Percentiles rank a stretch among this genome's conserved stretches.
Conservation (phyloP, 2,797 vertebrate genomes). For the Danio tinwini region DNA sequence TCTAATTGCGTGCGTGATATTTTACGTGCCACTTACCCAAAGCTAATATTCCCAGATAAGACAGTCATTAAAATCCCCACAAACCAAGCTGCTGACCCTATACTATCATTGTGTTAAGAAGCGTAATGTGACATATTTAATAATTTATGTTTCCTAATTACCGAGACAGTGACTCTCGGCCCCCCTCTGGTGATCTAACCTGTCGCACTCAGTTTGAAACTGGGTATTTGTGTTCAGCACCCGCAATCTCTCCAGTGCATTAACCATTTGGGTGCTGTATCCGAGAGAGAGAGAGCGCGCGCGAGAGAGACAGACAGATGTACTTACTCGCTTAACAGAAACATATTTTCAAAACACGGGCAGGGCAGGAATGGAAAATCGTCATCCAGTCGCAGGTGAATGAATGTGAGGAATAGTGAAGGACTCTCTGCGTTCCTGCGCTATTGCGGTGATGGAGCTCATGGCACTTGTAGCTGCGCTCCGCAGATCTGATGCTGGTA, state of each 20-base stretch:
- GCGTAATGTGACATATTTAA: slow-evolving; percentile 34
- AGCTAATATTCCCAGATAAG: slow-evolving; percentile 9
- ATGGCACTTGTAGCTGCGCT: slow-evolving; percentile 55
- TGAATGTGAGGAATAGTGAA: slow-evolving; percentile 18
- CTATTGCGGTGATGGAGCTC: slow-evolving; percentile 41
- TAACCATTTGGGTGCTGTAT: slow-evolving; percentile 24
- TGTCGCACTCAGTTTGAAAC: slow-evolving; percentile 51
- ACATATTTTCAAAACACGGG: slow-evolving; percentile 3
- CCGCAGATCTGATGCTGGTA: slow-evolving; percentile 31
- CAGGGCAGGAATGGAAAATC: slow-evolving; percentile 39
- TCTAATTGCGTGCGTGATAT: neutral
- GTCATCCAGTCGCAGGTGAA: slow-evolving; percentile 45
- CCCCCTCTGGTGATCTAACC: slow-evolving; percentile 56
- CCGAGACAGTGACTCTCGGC: slow-evolving; percentile 30
- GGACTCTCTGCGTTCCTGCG: slow-evolving; percentile 39
- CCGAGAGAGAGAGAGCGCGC: slow-evolving; percentile 14
- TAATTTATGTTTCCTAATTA: slow-evolving; percentile 53
- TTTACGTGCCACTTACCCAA: neutral
- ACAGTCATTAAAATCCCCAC: neutral
- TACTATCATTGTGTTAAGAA: neutral
- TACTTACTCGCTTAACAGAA: slow-evolving; percentile 17
- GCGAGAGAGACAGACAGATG: slow-evolving; percentile 15
- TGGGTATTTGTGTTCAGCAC: slow-evolving; percentile 31
- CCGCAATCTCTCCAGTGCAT: slow-evolving; percentile 12
- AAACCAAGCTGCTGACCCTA: neutral